These are phyloP conservation scores for fruit fly (Drosophila melanogaster) DNA, from an alignment of 1,140 invertebrate genomes.

Conservation along the genomic window DNA sequence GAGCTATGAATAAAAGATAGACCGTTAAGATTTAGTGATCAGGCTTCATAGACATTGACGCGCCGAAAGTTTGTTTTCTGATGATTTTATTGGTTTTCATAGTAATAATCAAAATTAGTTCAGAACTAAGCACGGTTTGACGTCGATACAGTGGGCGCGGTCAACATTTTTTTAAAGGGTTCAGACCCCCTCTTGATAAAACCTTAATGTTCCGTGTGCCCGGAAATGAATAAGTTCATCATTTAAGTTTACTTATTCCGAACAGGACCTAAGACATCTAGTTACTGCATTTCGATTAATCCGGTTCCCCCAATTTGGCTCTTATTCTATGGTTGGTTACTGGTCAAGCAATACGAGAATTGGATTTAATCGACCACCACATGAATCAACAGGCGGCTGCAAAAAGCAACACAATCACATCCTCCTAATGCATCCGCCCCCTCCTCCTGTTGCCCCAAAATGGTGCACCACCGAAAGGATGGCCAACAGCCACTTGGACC, in stretches of 20 bases:
- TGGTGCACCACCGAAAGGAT: slow-evolving; percentile 46
- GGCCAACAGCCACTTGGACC: slow-evolving; percentile 1
- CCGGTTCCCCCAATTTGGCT: slow-evolving; percentile 12
- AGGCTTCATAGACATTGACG: too few species aligned
- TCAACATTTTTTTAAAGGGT: too few species aligned
- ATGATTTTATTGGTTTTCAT: too few species aligned
- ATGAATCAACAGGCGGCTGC: slow-evolving; percentile 55
- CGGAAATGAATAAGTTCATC: not conserved
- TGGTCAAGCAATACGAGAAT: slow-evolving; percentile 47
- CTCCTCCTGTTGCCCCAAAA: not conserved
- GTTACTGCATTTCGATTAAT: slow-evolving; percentile 31
- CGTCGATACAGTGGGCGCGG: too few species aligned
- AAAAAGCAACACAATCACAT: slow-evolving; percentile 58
- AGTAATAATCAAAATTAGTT: too few species aligned
- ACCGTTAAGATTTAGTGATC: too few species aligned
- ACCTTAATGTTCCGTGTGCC: too few species aligned
- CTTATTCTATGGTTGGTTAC: slow-evolving; percentile 40
- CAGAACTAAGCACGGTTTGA: too few species aligned
- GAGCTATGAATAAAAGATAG: too few species aligned
- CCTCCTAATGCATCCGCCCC: slow-evolving; percentile 57
- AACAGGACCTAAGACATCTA: slow-evolving; percentile 1
- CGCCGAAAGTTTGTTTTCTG: too few species aligned
- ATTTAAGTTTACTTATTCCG: slow-evolving; percentile 18
- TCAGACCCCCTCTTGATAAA: too few species aligned
- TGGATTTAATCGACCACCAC: slow-evolving; percentile 45